A percentile compares a stretch with the other conserved stretches of the same genome.
Evolutionary conservation across 2,113 vertebrate genomes (phyloP).

Genomic region (Lophotis ruficrista): DNA sequence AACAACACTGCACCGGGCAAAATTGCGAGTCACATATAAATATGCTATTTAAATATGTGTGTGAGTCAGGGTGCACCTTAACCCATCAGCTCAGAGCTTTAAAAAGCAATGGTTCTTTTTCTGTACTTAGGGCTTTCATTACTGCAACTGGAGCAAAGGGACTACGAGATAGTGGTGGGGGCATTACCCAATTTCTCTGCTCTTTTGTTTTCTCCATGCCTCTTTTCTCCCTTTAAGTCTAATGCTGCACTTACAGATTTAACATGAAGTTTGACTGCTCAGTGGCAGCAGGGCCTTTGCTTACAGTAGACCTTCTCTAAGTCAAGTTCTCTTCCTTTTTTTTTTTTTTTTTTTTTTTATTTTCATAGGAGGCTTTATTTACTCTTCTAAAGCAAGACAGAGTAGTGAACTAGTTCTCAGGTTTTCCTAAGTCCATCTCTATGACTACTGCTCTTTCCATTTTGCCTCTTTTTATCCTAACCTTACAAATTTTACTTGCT

Average conservation of each 20-base stretch:
- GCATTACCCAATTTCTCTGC: neutral
- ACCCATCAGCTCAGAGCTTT: neutral
- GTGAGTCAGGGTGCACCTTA: neutral
- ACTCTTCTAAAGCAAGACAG: neutral
- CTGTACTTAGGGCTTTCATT: neutral
- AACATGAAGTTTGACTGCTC: neutral
- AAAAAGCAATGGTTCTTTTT: neutral
- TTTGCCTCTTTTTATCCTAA: neutral
- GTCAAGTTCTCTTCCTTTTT: neutral
- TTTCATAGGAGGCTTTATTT: neutral
- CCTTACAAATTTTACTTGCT: neutral
- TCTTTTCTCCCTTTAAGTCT: neutral
- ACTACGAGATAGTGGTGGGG: neutral
- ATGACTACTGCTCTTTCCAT: neutral
- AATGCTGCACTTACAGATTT: neutral
- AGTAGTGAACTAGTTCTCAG: neutral
- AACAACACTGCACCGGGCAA: neutral
- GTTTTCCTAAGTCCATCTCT: neutral
- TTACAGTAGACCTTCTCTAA: neutral
- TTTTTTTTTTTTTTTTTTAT: neutral
- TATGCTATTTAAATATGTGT: neutral
- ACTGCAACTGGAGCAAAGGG: neutral
- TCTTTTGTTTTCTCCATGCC: neutral
- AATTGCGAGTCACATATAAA: slow-evolving; percentile 6
- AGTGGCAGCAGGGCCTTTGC: neutral